Evolutionary conservation across 2,113 vertebrate genomes (phyloP), one percentile per base, ranked within the genome.

Genomic region (Rhinoptilus africanus): DNA sequence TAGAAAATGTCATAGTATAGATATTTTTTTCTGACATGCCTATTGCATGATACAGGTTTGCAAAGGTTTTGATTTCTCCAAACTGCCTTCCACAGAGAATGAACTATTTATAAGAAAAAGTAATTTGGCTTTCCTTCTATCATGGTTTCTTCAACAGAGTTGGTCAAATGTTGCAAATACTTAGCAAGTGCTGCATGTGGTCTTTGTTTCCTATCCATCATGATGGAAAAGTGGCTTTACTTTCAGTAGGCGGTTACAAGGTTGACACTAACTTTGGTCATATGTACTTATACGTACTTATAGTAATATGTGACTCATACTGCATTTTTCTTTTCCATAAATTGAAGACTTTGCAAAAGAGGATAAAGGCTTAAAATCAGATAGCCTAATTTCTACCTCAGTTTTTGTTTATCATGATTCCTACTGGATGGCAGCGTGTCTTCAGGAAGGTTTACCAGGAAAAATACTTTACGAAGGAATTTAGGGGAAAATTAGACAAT

Each of bases 161-260:
- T 48, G 48, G 11, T 51, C 24, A 37, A 34, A 79, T 59, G 7
- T 35, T 88, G 27, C 35, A 72, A 76, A 35, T 76, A 43, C 21
- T 63, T 78, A 88, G 6, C 11, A 60, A 66, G 22, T 80, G 34
- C 34, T 45, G 30, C 26, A 5, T 14, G 9, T 6, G 19, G 27
- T 22, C 56, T 68, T 80, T 83, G 16, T 47, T 95, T 81, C 19
- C 56, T 72, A 8, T 57, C 34, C n/a, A 11, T 64, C 10, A 9
- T 56, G 30, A 64, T 63, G 24, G 64, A 68, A 84, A 78, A 11
- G 14, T n/a, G 13, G 5, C n/a, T 92, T 6, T 84, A 24, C 23
- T 64, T 63, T 35, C 41, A 50, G 27, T 23, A 57, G 13, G 5
- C 8, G 1, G 0, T 57, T 62, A 18, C 0, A 1, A 53, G 12